These are phyloP conservation scores for Eupithecia tripunctaria DNA, from an alignment of 2,888 invertebrate genomes.

Conservation along the genomic window DNA sequence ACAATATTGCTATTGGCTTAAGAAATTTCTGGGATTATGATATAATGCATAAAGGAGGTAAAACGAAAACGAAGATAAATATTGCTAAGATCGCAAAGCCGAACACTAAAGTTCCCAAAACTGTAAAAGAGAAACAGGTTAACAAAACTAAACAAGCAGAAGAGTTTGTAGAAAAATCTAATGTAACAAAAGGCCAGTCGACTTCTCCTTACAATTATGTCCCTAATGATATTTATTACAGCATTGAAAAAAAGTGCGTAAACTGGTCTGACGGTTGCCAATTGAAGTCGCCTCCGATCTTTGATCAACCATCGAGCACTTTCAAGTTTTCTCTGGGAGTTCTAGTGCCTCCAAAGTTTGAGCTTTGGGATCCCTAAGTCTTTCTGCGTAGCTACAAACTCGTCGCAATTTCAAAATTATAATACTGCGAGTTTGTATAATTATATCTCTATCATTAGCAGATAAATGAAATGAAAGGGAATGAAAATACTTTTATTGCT, in stretches of 20 bases:
- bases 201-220: not conserved
- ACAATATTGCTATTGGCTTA: not conserved
- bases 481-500: no score
- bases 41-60: not conserved
- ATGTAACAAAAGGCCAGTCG: not conserved
- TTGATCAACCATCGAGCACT: not conserved
- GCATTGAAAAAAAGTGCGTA: not conserved
- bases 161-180: not conserved
- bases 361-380: not conserved
- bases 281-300: not conserved
- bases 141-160: not conserved
- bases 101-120: not conserved
- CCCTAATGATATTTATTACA: not conserved
- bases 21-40: not conserved
- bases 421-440: no score
- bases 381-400: not conserved
- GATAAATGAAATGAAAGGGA: no score
- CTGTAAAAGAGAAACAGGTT: not conserved
- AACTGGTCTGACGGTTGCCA: not conserved
- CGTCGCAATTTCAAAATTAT: no score
- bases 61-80: not conserved
- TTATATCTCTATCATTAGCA: no score
- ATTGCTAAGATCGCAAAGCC: not conserved
- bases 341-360: not conserved
- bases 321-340: not conserved